These are phyloP conservation scores for Eolophus roseicapilla DNA, from an alignment of 2,113 vertebrate genomes.

Conservation along the genomic window DNA sequence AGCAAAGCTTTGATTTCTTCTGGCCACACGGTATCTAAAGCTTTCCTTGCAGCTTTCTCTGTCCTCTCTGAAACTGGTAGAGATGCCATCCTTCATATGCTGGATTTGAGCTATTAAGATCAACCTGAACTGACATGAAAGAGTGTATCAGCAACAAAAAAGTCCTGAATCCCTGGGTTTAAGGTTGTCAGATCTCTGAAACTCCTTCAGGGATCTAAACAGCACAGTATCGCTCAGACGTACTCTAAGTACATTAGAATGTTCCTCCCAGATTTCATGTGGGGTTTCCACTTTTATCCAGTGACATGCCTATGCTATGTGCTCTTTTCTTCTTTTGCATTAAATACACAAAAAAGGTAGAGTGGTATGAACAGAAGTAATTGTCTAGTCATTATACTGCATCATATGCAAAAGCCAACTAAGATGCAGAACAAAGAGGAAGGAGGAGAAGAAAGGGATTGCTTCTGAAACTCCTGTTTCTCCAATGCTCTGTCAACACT, in stretches of 20 bases:
- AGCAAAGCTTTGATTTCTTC: not conserved
- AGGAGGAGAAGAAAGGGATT: not conserved
- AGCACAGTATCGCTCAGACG: not conserved
- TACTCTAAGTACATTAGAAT: rapidly evolving
- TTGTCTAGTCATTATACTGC: not conserved
- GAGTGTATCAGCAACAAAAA: constrained; percentile 32
- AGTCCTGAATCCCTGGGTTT: constrained; percentile 6
- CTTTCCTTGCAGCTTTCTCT: not conserved
- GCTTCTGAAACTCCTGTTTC: not conserved
- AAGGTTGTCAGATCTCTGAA: constrained; percentile 25
- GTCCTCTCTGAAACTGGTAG: not conserved
- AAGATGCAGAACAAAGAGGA: constrained; percentile 33
- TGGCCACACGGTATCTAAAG: not conserved
- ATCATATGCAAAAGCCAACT: not conserved
- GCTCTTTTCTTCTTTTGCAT: not conserved
- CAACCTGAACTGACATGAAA: constrained; percentile 24
- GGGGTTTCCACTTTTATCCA: not conserved
- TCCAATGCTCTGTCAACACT: not conserved
- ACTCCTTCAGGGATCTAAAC: constrained; percentile 9
- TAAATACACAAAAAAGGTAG: not conserved
- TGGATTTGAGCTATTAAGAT: not conserved
- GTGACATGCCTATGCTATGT: not conserved
- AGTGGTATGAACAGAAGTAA: not conserved
- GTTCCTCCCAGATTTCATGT: not conserved
- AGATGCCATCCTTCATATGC: not conserved